These are phyloP conservation scores for Ectemnius continuus DNA, from an alignment of 2,888 invertebrate species.

Conservation along the genomic window DNA sequence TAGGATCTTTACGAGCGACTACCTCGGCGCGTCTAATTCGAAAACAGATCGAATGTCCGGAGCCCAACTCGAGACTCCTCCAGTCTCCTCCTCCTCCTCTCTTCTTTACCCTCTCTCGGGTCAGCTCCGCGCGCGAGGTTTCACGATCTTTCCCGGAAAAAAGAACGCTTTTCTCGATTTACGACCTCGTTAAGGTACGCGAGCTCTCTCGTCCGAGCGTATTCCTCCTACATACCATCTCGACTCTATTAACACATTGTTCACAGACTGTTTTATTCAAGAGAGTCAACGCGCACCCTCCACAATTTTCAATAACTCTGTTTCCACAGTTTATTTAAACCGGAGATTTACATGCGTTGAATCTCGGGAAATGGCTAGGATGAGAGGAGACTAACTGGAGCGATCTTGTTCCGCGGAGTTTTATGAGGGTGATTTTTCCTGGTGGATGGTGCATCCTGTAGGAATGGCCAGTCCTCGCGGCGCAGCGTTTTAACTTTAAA, in stretches of 20 bases:
- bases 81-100: too few species aligned
- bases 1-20: conserved; percentile 64
- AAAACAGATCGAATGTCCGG: conserved; percentile 64
- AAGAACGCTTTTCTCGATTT: conserved; percentile 51
- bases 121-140: conserved; percentile 28
- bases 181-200: conserved; percentile 53
- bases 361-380: too few species aligned
- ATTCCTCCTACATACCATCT: conserved; percentile 13
- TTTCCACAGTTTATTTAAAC: too few species aligned
- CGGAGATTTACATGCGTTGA: too few species aligned
- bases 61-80: conserved; percentile 11
- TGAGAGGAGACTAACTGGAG: too few species aligned
- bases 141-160: conserved; percentile 50
- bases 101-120: too few species aligned
- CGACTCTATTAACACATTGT: conserved; percentile 26
- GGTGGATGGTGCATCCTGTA: too few species aligned
- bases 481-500: conserved; percentile 13
- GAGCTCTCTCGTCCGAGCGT: conserved; percentile 16
- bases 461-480: too few species aligned
- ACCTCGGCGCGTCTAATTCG: conserved; percentile 54
- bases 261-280: too few species aligned
- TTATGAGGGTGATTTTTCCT: too few species aligned
- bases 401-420: too few species aligned
- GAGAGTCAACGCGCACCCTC: too few species aligned
- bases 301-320: neutral